Percentiles rank a stretch among this genome's conserved stretches.
phyloP scores from a whole-genome alignment of 2,113 vertebrate species.

The Prionailurus viverrinus region DNA sequence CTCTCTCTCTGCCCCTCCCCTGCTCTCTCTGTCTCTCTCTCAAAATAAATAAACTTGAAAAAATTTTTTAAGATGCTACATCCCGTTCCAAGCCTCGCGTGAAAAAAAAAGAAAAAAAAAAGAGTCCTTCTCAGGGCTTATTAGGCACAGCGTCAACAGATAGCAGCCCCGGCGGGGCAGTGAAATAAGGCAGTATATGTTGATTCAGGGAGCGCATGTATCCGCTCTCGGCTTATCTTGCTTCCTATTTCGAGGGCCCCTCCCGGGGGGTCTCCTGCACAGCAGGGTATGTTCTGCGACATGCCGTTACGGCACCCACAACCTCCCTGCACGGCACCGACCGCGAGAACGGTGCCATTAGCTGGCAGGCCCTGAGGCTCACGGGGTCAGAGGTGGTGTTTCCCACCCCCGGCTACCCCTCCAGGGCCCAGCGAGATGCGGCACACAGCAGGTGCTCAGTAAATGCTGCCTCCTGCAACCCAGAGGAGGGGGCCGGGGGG shows the following conservation, averaged over 20 bases:
- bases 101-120: no score
- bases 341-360: fast-evolving
- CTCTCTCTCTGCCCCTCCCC: no score
- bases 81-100: no score
- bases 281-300: neutral
- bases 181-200: fast-evolving
- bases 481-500: neutral
- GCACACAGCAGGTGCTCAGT: neutral
- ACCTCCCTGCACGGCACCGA: no score
- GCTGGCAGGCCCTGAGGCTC: neutral
- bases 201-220: fast-evolving
- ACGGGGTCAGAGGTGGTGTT: neutral
- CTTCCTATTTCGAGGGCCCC: neutral
- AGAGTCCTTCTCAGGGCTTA: neutral
- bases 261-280: neutral
- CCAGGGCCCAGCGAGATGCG: neutral
- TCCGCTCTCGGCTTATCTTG: no score
- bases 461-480: neutral
- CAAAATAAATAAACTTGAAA: no score
- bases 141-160: neutral
- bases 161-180: neutral
- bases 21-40: no score
- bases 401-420: neutral
- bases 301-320: neutral
- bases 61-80: no score